phyloP scores from a whole-genome alignment of 2,797 vertebrate species.

The Botia kubotai region DNA sequence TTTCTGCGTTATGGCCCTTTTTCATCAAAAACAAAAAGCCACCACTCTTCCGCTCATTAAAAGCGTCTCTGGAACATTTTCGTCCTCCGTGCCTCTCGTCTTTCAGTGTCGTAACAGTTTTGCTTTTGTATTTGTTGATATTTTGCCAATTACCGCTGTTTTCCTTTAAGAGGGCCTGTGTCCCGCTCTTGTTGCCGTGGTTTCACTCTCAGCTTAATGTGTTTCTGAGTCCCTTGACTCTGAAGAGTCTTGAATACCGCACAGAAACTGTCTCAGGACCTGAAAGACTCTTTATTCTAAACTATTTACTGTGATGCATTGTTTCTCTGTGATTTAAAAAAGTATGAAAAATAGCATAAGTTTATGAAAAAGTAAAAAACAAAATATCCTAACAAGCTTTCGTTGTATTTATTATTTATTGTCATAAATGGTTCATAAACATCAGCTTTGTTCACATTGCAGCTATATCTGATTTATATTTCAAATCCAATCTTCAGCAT shows the following conservation, averaged over 20 bases:
- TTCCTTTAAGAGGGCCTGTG: constrained; percentile 31
- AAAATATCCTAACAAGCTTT: constrained; percentile 10
- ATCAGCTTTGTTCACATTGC: neutral
- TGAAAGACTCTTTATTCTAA: constrained; percentile 1
- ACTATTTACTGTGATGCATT: neutral
- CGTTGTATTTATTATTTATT: constrained; percentile 6
- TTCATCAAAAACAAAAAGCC: constrained; percentile 18
- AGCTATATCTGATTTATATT: no score
- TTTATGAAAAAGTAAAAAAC: neutral
- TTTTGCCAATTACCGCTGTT: constrained; percentile 37
- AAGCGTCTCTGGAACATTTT: constrained; percentile 19
- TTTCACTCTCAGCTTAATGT: constrained; percentile 37
- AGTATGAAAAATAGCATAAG: constrained; percentile 17
- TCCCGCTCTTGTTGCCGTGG: constrained; percentile 41
- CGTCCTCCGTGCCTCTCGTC: neutral
- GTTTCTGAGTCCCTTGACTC: constrained; percentile 16
- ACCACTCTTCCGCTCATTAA: constrained; percentile 40
- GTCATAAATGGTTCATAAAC: neutral
- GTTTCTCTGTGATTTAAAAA: constrained; percentile 29
- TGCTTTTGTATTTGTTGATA: constrained; percentile 36
- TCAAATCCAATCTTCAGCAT: neutral
- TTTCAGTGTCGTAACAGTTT: constrained; percentile 15
- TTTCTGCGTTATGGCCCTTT: constrained; percentile 31
- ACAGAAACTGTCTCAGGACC: constrained; percentile 7
- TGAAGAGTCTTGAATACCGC: constrained; percentile 28